Evolutionary conservation across 2,797 vertebrate genomes (phyloP).

Genomic region (Brachymystax lenok): DNA sequence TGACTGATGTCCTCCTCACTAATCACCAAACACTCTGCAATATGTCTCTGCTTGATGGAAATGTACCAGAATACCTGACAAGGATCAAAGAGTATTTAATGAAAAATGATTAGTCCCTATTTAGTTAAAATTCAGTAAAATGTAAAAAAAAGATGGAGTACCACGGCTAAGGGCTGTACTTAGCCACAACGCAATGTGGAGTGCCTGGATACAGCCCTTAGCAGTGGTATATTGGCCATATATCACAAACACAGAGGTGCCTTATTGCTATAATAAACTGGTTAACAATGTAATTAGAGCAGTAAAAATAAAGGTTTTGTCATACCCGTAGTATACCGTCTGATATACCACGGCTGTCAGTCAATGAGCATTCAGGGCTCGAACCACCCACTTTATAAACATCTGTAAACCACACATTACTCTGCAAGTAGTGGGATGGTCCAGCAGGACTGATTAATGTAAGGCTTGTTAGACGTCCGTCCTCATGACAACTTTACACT

Average conservation of each 20-base stretch:
- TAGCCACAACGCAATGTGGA: too few relatives aligned
- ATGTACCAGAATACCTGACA: neutral
- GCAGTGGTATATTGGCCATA: too few relatives aligned
- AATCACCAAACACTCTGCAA: neutral
- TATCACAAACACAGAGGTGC: too few relatives aligned
- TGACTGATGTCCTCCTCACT: neutral
- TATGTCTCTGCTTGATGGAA: neutral
- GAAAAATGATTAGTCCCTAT: neutral
- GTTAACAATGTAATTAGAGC: too few relatives aligned
- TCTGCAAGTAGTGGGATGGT: neutral
- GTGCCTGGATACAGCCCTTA: too few relatives aligned
- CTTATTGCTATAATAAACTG: too few relatives aligned
- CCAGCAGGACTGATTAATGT: constrained; percentile 14
- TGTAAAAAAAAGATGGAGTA: neutral
- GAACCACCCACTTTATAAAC: neutral
- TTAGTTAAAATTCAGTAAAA: neutral
- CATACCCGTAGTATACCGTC: neutral
- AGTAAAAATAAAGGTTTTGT: neutral
- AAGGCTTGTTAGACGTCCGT: constrained; percentile 22
- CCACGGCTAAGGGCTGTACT: too few relatives aligned
- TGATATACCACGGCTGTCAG: constrained; percentile 1
- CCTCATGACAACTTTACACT: constrained; percentile 28
- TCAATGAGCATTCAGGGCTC: constrained; percentile 8
- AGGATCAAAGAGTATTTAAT: neutral
- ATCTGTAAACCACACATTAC: neutral